Conservation (phyloP, 2,888 invertebrate species). For the Yponomeuta cagnagella region DNA sequence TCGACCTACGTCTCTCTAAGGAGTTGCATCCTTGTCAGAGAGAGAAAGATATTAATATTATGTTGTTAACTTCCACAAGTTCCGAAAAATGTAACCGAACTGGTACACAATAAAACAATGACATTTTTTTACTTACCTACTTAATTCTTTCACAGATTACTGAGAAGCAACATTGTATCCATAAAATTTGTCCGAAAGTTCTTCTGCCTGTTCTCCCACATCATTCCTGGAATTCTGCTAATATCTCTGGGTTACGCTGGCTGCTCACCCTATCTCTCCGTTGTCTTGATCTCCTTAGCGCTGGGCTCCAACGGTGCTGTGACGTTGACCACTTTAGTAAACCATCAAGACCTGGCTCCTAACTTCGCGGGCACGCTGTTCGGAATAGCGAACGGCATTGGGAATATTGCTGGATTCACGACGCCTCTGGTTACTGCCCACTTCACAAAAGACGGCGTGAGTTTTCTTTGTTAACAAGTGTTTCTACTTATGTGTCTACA, state of each 20-base stretch:
- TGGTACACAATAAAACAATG: too few relatives aligned
- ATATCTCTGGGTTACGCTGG: conserved; percentile 76
- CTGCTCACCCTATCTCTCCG: conserved; percentile 77
- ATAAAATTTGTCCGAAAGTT: conserved; percentile 75
- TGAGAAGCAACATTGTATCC: conserved; percentile 53
- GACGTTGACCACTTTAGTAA: conserved; percentile 77
- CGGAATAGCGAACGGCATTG: conserved; percentile 85
- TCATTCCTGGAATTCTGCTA: conserved; percentile 71
- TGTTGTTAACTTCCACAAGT: too few relatives aligned
- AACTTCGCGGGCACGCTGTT: conserved; percentile 86
- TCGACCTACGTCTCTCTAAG: too few relatives aligned
- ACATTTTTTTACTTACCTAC: too few relatives aligned
- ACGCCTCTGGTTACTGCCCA: conserved; percentile 83
- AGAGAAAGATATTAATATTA: too few relatives aligned
- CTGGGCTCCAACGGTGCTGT: conserved; percentile 81
- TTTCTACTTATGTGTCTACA: too few relatives aligned
- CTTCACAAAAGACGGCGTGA: conserved; percentile 74
- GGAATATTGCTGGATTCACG: conserved; percentile 82
- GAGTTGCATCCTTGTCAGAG: too few relatives aligned
- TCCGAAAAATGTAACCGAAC: too few relatives aligned
- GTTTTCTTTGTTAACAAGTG: conserved; percentile 18
- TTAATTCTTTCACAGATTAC: conserved; percentile 77
- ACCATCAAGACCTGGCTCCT: conserved; percentile 84
- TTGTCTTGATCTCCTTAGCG: conserved; percentile 79
- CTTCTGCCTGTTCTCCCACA: conserved; percentile 78